phyloP scores from a whole-genome alignment of 2,113 vertebrate genomes.

The Boulengeromyrus knoepffleri region DNA sequence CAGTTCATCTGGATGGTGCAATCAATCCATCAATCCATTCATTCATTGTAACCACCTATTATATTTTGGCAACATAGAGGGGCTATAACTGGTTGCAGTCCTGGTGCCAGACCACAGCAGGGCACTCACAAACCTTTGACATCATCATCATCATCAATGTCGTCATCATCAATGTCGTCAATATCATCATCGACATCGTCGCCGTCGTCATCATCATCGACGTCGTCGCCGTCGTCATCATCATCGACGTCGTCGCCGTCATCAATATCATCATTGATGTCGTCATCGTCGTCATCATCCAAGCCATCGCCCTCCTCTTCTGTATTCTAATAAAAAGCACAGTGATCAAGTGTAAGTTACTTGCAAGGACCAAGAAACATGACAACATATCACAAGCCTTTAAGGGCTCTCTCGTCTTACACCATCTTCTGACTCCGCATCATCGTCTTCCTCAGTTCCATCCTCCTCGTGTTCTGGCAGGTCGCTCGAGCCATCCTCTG shows the following conservation, averaged over 20 bases:
- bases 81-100: not conserved
- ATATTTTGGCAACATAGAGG: not conserved
- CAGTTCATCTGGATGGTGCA: not conserved
- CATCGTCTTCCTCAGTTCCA: not conserved
- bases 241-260: not conserved
- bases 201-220: no score
- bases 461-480: not conserved
- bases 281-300: not conserved
- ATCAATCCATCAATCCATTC: not conserved
- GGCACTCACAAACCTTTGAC: not conserved
- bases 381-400: not conserved
- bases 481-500: not conserved
- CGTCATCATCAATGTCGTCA: no score
- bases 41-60: not conserved
- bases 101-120: not conserved
- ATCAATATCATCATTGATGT: not conserved
- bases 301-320: not conserved
- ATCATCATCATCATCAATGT: not conserved
- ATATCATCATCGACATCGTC: no score
- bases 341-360: not conserved
- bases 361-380: not conserved
- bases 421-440: not conserved
- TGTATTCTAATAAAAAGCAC: not conserved
- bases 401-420: not conserved
- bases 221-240: no score